phyloP scores from a whole-genome alignment of 2,113 vertebrate species.

The Enhydra lutris region DNA sequence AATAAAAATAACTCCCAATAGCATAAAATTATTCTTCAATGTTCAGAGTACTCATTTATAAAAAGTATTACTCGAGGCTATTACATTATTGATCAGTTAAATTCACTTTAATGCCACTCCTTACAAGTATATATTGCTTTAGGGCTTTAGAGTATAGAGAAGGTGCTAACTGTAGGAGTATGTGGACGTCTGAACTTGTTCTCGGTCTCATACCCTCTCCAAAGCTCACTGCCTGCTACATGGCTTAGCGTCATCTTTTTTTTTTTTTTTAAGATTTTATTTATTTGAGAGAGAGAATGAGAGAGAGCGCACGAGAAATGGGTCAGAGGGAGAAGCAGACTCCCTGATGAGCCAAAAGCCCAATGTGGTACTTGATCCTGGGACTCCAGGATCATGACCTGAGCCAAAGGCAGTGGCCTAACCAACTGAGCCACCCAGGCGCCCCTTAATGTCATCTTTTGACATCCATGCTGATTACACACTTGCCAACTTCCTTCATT shows the following conservation, averaged over 20 bases:
- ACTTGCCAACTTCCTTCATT: not conserved
- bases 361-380: too few relatives aligned
- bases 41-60: conserved; percentile 2
- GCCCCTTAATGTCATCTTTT: not conserved
- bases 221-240: not conserved
- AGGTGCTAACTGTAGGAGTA: not conserved
- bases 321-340: too few relatives aligned
- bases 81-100: conserved; percentile 31
- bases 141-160: not conserved
- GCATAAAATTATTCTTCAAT: conserved; percentile 15
- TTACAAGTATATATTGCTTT: not conserved
- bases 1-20: conserved; percentile 17
- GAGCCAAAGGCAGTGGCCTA: too few relatives aligned
- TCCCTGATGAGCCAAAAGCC: too few relatives aligned
- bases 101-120: not conserved
- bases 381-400: too few relatives aligned
- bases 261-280: not conserved
- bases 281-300: too few relatives aligned
- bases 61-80: not conserved
- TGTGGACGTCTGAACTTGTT: not conserved
- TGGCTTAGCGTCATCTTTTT: not conserved
- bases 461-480: not conserved
- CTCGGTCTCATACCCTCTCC: not conserved
- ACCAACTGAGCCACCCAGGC: too few relatives aligned
- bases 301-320: too few relatives aligned